Evolutionary conservation across 2,888 invertebrate species (phyloP).

Genomic region (Apodemia zela): DNA sequence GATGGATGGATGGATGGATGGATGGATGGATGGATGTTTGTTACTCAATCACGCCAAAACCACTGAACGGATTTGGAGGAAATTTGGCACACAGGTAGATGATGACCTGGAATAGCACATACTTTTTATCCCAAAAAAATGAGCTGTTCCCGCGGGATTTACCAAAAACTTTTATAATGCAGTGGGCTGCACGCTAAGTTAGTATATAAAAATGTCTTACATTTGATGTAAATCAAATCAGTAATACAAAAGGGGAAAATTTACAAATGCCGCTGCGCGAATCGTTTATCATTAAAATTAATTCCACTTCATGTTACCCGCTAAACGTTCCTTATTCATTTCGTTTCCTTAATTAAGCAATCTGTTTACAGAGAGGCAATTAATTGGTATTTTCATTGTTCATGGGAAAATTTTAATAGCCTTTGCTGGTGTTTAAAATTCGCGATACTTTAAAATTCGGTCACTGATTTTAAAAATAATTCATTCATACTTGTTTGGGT

Average conservation of each 20-base stretch:
- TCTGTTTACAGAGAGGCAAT: slow-evolving; percentile 77
- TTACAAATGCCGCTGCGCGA: background rate
- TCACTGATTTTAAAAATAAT: slow-evolving; percentile 33
- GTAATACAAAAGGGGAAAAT: slow-evolving; percentile 2
- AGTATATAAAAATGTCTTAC: no score
- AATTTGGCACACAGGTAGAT: no score
- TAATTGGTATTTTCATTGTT: slow-evolving; percentile 72
- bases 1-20: no score
- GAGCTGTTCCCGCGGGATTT: no score
- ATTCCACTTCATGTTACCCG: slow-evolving; percentile 67
- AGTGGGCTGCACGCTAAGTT: no score
- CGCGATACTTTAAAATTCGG: slow-evolving; percentile 41
- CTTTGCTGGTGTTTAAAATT: slow-evolving; percentile 38
- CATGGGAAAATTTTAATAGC: slow-evolving; percentile 56
- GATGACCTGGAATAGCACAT: no score
- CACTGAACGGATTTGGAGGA: no score
- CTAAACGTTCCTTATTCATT: slow-evolving; percentile 73
- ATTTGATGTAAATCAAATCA: slow-evolving; percentile 1
- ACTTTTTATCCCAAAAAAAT: no score
- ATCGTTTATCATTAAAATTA: slow-evolving; percentile 69
- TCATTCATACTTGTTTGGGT: slow-evolving; percentile 19
- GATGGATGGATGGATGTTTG: no score
- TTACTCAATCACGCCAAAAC: no score
- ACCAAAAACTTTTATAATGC: no score
- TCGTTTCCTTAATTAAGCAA: slow-evolving; percentile 77